Evolutionary conservation across 1,140 invertebrate species (phyloP).

Genomic region (Portunus trituberculatus): DNA sequence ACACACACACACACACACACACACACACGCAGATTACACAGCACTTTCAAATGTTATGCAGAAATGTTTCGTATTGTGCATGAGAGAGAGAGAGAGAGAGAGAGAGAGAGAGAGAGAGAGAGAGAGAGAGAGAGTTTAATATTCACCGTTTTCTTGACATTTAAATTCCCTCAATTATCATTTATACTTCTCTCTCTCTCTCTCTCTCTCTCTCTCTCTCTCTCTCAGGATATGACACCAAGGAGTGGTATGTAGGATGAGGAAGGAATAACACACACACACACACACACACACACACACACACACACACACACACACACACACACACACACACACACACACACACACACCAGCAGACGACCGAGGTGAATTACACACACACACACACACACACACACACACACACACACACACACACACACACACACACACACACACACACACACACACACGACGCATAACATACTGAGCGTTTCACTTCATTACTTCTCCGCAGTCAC

Average conservation of each 20-base stretch:
- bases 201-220: too few species aligned
- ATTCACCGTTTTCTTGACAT: too few species aligned
- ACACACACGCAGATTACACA: not conserved
- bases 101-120: too few species aligned
- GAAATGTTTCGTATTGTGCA: not conserved
- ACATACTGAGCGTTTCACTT: not conserved
- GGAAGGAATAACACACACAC: too few species aligned
- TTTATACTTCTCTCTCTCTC: too few species aligned
- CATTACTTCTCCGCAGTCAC: not conserved
- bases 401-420: not conserved
- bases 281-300: not conserved
- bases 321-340: not conserved
- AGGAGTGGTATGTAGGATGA: too few species aligned
- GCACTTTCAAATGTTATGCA: not conserved
- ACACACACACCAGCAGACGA: too few species aligned
- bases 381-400: not conserved
- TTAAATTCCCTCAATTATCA: too few species aligned
- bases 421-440: conserved; percentile 3
- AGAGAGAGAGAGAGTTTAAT: too few species aligned
- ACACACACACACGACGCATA: not conserved
- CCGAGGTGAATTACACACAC: too few species aligned
- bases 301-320: not conserved
- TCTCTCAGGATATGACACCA: too few species aligned
- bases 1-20: not conserved
- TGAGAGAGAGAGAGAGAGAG: too few species aligned